These are phyloP conservation scores for Gallinago jamesoni DNA, from an alignment of 2,113 vertebrate species.

Conservation along the genomic window DNA sequence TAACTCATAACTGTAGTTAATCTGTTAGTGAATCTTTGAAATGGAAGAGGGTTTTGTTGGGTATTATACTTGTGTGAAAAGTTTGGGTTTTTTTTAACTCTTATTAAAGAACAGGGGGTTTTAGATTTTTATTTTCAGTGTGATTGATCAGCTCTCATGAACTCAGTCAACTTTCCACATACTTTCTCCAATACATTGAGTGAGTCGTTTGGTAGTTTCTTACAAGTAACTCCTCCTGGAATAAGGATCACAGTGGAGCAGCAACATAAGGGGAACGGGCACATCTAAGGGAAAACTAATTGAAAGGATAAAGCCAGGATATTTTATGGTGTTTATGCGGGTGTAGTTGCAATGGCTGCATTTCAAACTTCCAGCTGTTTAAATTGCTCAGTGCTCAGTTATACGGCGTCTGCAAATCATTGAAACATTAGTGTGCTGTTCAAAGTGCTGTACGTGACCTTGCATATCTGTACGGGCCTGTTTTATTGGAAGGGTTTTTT, in stretches of 20 bases:
- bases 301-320: neutral
- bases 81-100: neutral
- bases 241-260: neutral
- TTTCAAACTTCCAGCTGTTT: slow-evolving; percentile 23
- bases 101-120: neutral
- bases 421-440: neutral
- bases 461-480: neutral
- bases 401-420: neutral
- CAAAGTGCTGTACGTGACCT: neutral
- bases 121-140: neutral
- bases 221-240: neutral
- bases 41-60: neutral
- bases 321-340: neutral
- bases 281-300: neutral
- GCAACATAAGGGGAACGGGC: neutral
- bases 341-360: neutral
- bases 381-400: neutral
- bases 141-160: neutral
- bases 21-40: neutral
- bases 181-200: neutral
- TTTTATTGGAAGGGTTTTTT: neutral
- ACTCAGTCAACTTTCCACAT: neutral
- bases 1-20: neutral
- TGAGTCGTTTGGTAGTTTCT: neutral
- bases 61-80: neutral